Evolutionary conservation across 2,113 vertebrate species (phyloP).

Genomic region (Lontra canadensis): DNA sequence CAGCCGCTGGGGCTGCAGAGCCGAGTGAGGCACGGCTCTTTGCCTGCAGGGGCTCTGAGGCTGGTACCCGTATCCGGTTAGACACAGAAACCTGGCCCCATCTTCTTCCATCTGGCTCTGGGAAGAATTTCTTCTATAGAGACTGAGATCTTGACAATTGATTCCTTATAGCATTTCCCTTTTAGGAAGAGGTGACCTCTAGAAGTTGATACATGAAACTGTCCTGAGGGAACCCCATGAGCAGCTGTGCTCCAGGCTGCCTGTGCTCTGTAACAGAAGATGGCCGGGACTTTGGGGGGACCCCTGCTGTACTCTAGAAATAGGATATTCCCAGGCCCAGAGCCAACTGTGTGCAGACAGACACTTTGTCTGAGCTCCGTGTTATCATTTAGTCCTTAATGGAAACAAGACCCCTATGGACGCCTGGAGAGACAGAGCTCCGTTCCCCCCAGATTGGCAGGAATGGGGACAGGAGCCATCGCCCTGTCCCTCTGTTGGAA

Average conservation of each 20-base stretch:
- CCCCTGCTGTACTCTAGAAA: background rate
- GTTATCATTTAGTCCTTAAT: background rate
- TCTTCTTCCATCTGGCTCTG: background rate
- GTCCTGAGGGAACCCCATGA: background rate
- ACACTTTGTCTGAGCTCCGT: background rate
- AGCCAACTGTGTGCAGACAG: background rate
- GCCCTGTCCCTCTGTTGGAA: background rate
- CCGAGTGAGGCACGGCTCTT: background rate
- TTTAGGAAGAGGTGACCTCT: background rate
- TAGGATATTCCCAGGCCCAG: background rate
- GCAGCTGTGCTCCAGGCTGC: conserved; percentile 44
- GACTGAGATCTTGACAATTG: background rate
- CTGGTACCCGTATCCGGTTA: background rate
- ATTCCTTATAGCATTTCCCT: background rate
- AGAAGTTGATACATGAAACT: background rate
- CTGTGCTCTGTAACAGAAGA: conserved; percentile 33
- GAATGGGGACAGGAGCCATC: rapidly evolving
- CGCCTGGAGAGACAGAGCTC: background rate
- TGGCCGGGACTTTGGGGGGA: background rate
- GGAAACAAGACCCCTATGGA: background rate
- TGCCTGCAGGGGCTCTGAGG: background rate
- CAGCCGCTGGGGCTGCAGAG: background rate
- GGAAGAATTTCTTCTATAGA: background rate
- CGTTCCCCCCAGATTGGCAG: background rate
- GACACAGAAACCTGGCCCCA: background rate